phyloP scores from a whole-genome alignment of 2,797 vertebrate genomes.

The Phataginus tricuspis region DNA sequence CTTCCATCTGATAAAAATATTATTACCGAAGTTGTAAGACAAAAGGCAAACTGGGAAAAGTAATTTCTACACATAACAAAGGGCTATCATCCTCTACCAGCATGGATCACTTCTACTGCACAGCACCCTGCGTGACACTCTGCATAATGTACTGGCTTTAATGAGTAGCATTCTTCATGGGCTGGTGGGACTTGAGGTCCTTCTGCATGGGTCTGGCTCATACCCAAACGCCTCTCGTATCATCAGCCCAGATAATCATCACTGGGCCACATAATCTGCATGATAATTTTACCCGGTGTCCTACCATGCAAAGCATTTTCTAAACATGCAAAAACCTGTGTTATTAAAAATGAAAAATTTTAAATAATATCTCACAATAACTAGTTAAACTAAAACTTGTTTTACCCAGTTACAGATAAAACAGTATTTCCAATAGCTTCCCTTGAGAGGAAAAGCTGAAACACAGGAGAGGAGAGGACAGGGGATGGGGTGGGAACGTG shows the following conservation, averaged over 20 bases:
- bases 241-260: not conserved
- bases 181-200: too few relatives aligned
- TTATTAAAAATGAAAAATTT: slow-evolving; percentile 9
- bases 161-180: not conserved
- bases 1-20: not conserved
- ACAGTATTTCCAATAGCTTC: not conserved
- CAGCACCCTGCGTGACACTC: too few relatives aligned
- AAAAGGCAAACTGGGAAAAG: not conserved
- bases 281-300: not conserved
- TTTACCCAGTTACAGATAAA: not conserved
- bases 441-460: not conserved
- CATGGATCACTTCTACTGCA: not conserved
- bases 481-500: not conserved
- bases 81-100: not conserved
- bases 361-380: not conserved
- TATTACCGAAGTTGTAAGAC: not conserved
- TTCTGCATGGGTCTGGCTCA: not conserved
- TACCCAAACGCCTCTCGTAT: not conserved
- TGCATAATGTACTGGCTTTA: not conserved
- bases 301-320: not conserved
- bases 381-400: slow-evolving; percentile 4
- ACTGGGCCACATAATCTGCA: not conserved
- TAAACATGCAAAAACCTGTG: not conserved
- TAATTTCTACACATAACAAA: not conserved
- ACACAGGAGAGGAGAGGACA: not conserved